A percentile compares a stretch with the other conserved stretches of the same genome.
phyloP scores from a whole-genome alignment of 2,888 invertebrate genomes.

The Synanthedon vespiformis region DNA sequence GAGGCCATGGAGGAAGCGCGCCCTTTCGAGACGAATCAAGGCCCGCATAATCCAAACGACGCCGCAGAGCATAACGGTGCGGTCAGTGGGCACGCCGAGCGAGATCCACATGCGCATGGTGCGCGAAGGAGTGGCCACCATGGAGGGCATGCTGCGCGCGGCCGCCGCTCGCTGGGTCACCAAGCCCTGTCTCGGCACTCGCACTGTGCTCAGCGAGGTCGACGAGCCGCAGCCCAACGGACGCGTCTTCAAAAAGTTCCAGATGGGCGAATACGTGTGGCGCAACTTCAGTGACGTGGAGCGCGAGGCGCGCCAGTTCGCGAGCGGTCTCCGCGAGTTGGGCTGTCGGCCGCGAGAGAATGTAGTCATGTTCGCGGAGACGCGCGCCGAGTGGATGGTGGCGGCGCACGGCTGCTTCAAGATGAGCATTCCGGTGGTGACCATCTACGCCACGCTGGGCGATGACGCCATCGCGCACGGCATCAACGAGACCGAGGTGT shows the following conservation, averaged over 20 bases:
- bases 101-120: conserved; percentile 79
- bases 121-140: conserved; percentile 81
- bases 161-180: conserved; percentile 80
- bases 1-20: conserved; percentile 87
- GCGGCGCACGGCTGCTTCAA: conserved; percentile 91
- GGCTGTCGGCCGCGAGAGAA: conserved; percentile 77
- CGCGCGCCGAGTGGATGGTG: conserved; percentile 93
- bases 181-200: conserved; percentile 87
- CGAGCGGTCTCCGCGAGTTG: conserved; percentile 79
- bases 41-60: conserved; percentile 77
- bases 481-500: conserved; percentile 96
- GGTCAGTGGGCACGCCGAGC: conserved; percentile 77
- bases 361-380: conserved; percentile 91
- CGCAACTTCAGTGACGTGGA: conserved; percentile 84
- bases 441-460: conserved; percentile 96
- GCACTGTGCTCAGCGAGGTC: conserved; percentile 91
- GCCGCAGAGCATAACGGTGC: conserved; percentile 77
- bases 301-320: conserved; percentile 83
- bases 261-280: conserved; percentile 95
- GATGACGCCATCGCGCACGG: conserved; percentile 97
- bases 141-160: conserved; percentile 86
- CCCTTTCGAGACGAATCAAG: conserved; percentile 82
- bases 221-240: conserved; percentile 96
- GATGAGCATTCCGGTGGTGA: conserved; percentile 88
- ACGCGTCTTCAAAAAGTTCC: conserved; percentile 95